A percentile compares a stretch with the other conserved stretches of the same genome.
Conservation (phyloP, 2,888 invertebrate genomes). For the Heliconius charithonia region DNA sequence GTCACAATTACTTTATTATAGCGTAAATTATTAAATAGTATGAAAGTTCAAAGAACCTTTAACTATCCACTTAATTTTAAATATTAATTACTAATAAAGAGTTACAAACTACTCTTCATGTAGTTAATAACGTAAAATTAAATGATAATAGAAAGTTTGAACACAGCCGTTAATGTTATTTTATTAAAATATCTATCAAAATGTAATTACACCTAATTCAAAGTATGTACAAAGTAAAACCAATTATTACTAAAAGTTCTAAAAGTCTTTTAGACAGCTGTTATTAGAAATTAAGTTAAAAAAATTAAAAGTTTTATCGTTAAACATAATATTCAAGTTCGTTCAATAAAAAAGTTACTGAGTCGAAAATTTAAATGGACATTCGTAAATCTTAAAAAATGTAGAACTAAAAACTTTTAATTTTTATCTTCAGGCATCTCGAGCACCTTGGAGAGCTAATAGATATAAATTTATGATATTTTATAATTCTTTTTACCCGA, state of each 20-base stretch:
- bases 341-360: slow-evolving; percentile 32
- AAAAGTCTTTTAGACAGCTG: slow-evolving; percentile 21
- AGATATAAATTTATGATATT: background rate
- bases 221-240: background rate
- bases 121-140: slow-evolving; percentile 15
- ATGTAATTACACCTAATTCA: slow-evolving; percentile 11
- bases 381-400: slow-evolving; percentile 12
- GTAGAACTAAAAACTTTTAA: too few relatives aligned
- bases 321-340: slow-evolving; percentile 35
- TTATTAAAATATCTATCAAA: slow-evolving; percentile 5
- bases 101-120: background rate
- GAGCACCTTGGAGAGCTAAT: background rate
- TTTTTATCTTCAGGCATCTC: too few relatives aligned
- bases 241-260: slow-evolving; percentile 26
- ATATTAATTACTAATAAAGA: background rate
- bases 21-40: background rate
- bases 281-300: slow-evolving; percentile 32
- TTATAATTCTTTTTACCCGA: too few relatives aligned
- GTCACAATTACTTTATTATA: too few relatives aligned
- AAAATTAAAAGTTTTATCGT: slow-evolving; percentile 35
- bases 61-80: slow-evolving; percentile 1
- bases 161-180: background rate
- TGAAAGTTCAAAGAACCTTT: background rate
- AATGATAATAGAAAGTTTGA: slow-evolving; percentile 12
- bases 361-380: slow-evolving; percentile 17